Conservation (phyloP, 1,140 invertebrate genomes). For the Drosophila kanapiae region DNA sequence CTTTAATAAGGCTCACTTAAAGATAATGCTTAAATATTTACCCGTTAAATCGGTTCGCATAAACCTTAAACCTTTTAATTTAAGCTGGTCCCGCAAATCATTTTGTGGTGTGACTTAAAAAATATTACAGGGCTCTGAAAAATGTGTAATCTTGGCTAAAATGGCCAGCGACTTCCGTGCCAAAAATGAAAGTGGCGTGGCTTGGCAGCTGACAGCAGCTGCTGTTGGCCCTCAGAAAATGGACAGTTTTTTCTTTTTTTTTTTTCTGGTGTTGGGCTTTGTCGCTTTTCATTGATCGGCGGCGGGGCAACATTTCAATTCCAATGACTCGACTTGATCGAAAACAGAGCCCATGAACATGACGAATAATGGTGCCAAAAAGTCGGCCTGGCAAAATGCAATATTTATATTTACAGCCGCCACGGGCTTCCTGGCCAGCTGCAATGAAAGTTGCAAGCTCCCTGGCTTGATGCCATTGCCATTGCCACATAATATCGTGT, state of each 20-base stretch:
- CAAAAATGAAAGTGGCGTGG: slow-evolving; percentile 35
- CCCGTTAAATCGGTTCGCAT: neutral
- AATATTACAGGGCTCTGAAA: neutral
- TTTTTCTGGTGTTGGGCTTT: neutral
- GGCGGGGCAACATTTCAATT: slow-evolving; percentile 41
- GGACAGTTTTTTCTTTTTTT: slow-evolving; percentile 10
- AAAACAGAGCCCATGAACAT: slow-evolving; percentile 37
- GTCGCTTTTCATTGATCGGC: neutral
- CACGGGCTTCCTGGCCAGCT: slow-evolving; percentile 32
- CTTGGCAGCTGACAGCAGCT: slow-evolving; percentile 1
- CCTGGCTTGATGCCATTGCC: slow-evolving; percentile 4
- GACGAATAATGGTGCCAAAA: slow-evolving; percentile 39
- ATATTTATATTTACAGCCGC: slow-evolving; percentile 29
- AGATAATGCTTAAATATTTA: slow-evolving; percentile 4
- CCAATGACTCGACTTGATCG: slow-evolving; percentile 43
- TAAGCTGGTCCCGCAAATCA: neutral
- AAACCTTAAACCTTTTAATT: neutral
- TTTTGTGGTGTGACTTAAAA: neutral
- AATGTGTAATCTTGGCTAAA: neutral
- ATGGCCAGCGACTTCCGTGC: slow-evolving; percentile 23
- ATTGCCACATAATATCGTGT: neutral
- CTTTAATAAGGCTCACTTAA: neutral
- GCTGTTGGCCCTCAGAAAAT: slow-evolving; percentile 19
- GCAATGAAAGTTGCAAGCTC: slow-evolving; percentile 52
- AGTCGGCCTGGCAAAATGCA: slow-evolving; percentile 31